These are phyloP conservation scores for Heliconius ethilla DNA, from an alignment of 2,888 invertebrate species.

Conservation along the genomic window DNA sequence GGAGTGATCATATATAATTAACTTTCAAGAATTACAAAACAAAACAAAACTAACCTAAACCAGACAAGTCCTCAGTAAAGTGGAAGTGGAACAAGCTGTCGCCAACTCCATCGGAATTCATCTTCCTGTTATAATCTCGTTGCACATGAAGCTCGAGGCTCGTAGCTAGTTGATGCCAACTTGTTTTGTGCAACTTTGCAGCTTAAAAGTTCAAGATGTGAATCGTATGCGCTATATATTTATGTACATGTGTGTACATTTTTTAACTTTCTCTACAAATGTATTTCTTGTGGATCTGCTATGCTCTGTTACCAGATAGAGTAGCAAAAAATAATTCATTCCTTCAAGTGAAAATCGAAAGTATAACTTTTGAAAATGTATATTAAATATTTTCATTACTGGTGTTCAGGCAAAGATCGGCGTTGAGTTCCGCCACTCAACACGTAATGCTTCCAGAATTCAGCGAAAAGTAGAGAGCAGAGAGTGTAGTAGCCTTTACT, in stretches of 20 bases:
- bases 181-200: constrained; percentile 14
- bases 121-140: constrained; percentile 27
- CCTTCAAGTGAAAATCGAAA: no score
- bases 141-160: constrained; percentile 20
- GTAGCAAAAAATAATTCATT: no score
- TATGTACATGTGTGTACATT: neutral
- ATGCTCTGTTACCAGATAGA: no score
- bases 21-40: neutral
- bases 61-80: neutral
- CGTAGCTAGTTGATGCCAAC: constrained; percentile 20
- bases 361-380: no score
- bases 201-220: constrained; percentile 26
- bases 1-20: neutral
- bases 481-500: no score
- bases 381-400: no score
- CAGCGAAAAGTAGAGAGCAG: no score
- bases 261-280: neutral
- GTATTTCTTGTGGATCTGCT: neutral
- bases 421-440: no score
- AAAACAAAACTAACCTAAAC: constrained; percentile 1
- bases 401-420: no score
- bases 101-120: constrained; percentile 24
- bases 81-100: constrained; percentile 22
- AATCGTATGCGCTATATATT: neutral
- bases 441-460: no score